phyloP scores from a whole-genome alignment of 2,113 vertebrate species.

The rabbit (Oryctolagus cuniculus) region mOryCun1.1 NC_091432.1:141325001-141325500 shows the following conservation, averaged over 20 bases:
- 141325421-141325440: slow-evolving; percentile 1
- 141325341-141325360: too few species aligned
- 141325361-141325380: neutral
- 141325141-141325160: neutral
- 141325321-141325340: neutral
- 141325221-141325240: neutral
- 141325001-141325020: slow-evolving; percentile 17
- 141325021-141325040: slow-evolving; percentile 41
- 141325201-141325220: neutral
- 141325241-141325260: neutral
- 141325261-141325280: neutral
- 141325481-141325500: neutral
- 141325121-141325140: neutral
- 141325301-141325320: neutral
- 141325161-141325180: too few species aligned
- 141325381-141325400: neutral
- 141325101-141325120: neutral
- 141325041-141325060: neutral
- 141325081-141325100: neutral
- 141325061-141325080: slow-evolving; percentile 19
- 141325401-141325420: neutral
- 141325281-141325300: neutral
- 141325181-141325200: neutral
- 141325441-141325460: slow-evolving; percentile 15
- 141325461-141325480: neutral